Evolutionary conservation across 2,113 vertebrate species (phyloP), one percentile per base, ranked within the genome.

Genomic region (Tetraodon nigroviridis): DNA sequence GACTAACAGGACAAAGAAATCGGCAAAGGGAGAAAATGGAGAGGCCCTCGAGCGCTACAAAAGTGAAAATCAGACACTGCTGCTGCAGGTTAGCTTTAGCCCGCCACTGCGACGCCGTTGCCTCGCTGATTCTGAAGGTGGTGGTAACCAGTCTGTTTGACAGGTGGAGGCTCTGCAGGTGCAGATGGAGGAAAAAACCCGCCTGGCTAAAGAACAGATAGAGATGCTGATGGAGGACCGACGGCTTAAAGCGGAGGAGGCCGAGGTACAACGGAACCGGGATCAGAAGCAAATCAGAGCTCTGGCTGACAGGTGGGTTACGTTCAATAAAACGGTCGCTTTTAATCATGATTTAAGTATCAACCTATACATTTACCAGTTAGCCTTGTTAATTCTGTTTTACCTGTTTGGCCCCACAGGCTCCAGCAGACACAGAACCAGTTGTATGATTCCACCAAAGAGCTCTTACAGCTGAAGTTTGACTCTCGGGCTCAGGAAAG

Each of bases 121-220:
- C 1, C 1, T 42, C 27, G 2, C 7, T 41, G n/a, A 16, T 54
- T 6, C 42, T 22, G 7, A 11, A 1, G 6, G 5, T 44, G 13
- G 2, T 27, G 6, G 6, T 67, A 27, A 2, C 10, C 51, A 10
- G 4, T 10, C 12, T 54, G 5, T 63, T 0, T 79, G 5, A 27
- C 78, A 99, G 97, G 94, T 99, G 73, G 93, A 95, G 83, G 94
- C 95, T 0, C 84, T 99, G 66, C 95, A 97, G 72, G 93, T 94
- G 61, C 97, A 99, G 84, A 82, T 99, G 80, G 94, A 92, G 69
- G 95, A 98, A 68, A 96, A 98, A 82, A 91, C 93, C 14, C 90
- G 76, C 3, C 76, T 98, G 51, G 88, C 92, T 27, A 94, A 92
- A 83, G 95, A 99, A 3, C 96, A 97, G 73, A 57, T 93, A 0